Conservation (phyloP, 2,113 vertebrate species). For the Melanerpes aurifrons region DNA sequence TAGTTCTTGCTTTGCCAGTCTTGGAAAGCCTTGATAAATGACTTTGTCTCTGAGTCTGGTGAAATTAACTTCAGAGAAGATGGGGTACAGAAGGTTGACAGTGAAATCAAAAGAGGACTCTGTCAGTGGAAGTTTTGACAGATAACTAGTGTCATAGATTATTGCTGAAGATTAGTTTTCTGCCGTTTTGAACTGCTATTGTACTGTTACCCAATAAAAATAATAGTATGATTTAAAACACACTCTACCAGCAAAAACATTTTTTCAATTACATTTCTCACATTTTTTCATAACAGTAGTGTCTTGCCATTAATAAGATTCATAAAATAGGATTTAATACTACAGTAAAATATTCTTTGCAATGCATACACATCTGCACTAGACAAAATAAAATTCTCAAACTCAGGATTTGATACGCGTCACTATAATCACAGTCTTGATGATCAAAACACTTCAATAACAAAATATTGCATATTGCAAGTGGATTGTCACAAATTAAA, state of each 20-base stretch:
- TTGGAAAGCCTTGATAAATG: neutral
- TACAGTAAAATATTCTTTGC: neutral
- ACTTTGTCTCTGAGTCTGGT: neutral
- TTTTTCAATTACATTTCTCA: neutral
- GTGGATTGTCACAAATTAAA: neutral
- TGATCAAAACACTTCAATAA: conserved; percentile 34
- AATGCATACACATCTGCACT: neutral
- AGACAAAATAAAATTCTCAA: neutral
- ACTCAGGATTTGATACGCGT: neutral
- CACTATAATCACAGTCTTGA: neutral
- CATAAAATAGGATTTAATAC: neutral
- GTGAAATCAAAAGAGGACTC: neutral
- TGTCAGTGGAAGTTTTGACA: neutral
- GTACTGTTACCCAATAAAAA: neutral
- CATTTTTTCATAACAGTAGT: neutral
- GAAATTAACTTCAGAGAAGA: neutral
- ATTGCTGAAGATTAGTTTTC: neutral
- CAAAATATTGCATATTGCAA: neutral
- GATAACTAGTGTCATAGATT: neutral
- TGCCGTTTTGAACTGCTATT: neutral
- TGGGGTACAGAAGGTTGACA: neutral
- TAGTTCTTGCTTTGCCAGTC: neutral
- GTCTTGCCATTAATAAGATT: neutral
- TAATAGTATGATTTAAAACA: neutral
- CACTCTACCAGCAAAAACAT: neutral